Conservation (phyloP, 1,140 invertebrate genomes). For the Gryon sp. region DNA sequence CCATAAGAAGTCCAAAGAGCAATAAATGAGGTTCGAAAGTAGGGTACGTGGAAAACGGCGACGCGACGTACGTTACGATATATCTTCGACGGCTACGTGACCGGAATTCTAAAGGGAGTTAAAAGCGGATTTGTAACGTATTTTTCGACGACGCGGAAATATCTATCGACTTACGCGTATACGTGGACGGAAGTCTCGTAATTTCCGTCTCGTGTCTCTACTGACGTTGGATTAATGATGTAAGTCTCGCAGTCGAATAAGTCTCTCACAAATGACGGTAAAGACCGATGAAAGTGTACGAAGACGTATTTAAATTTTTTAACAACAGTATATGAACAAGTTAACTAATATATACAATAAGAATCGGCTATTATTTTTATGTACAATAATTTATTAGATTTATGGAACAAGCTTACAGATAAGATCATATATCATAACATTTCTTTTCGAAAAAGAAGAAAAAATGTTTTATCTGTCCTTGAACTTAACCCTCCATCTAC, state of each 20-base stretch:
- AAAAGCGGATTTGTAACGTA: conserved; percentile 74
- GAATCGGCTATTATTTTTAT: too few relatives aligned
- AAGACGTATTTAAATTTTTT: conserved; percentile 41
- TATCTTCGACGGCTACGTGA: conserved; percentile 71
- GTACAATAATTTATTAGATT: too few relatives aligned
- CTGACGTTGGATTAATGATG: conserved; percentile 63
- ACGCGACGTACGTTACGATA: conserved; percentile 70
- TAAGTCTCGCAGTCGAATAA: conserved; percentile 51
- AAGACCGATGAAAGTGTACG: conserved; percentile 33
- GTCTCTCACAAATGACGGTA: conserved; percentile 45
- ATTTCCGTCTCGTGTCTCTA: conserved; percentile 62
- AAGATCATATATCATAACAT: too few relatives aligned
- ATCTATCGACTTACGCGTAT: conserved; percentile 66
- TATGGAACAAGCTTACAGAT: too few relatives aligned
- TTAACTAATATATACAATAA: too few relatives aligned
- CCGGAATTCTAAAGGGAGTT: conserved; percentile 67
- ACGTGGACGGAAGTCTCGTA: conserved; percentile 64
- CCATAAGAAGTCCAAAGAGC: conserved; percentile 59
- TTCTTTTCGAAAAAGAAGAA: too few relatives aligned
- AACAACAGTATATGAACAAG: conserved; percentile 17
- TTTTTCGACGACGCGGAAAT: conserved; percentile 69
- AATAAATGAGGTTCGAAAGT: conserved; percentile 75
- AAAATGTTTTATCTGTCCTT: too few relatives aligned
- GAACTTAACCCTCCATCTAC: too few relatives aligned
- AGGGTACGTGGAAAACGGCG: conserved; percentile 71